phyloP scores from a whole-genome alignment of 2,113 vertebrate genomes.

The Seriola quinqueradiata region DNA sequence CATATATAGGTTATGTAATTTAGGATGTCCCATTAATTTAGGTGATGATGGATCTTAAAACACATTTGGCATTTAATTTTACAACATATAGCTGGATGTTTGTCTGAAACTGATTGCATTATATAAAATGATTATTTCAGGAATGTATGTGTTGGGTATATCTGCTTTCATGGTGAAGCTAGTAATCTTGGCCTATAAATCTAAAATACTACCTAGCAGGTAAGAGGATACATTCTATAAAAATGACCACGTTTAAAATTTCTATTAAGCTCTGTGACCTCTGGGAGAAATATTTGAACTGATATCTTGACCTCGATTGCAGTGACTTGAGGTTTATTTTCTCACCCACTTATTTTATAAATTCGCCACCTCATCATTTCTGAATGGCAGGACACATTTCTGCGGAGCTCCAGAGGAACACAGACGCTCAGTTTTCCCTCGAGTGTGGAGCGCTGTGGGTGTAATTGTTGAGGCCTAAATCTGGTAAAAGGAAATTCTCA shows the following conservation, averaged over 20 bases:
- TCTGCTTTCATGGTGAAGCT: slow-evolving; percentile 21
- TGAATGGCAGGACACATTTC: not conserved
- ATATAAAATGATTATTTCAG: slow-evolving; percentile 12
- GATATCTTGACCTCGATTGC: slow-evolving; percentile 1
- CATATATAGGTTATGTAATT: not conserved
- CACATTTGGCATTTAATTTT: slow-evolving; percentile 4
- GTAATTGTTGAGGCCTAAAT: slow-evolving; percentile 62
- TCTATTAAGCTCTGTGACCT: not conserved
- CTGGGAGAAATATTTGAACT: slow-evolving; percentile 11
- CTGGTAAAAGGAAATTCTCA: slow-evolving; percentile 62
- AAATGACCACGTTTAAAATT: slow-evolving; percentile 19
- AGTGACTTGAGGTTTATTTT: not conserved
- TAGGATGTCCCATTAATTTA: not conserved
- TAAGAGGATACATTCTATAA: slow-evolving; percentile 21
- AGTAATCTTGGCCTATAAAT: slow-evolving; percentile 13
- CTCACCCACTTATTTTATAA: not conserved
- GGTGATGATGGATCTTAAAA: not conserved
- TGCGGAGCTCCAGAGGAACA: not conserved
- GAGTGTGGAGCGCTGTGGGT: not conserved
- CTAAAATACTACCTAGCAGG: not conserved
- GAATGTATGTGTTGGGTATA: not conserved
- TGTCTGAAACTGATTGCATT: slow-evolving; percentile 17
- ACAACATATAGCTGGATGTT: slow-evolving; percentile 5
- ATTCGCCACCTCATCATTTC: not conserved
- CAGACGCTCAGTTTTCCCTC: not conserved